These are phyloP conservation scores for Caenorhabditis sulstoni DNA, from an alignment of 2,888 invertebrate species.

Conservation along the genomic window DNA sequence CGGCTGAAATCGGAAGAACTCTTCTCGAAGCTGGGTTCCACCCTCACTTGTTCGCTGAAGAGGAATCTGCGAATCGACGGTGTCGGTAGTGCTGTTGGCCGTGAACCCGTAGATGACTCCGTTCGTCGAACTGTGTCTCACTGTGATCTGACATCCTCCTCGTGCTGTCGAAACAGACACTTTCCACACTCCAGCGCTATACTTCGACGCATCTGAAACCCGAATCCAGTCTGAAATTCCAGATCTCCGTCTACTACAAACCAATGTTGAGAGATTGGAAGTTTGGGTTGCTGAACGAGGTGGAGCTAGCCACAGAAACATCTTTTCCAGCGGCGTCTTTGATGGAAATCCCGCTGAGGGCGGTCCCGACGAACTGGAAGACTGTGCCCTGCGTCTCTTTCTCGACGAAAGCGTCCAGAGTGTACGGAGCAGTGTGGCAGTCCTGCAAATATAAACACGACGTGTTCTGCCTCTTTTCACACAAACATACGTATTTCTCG, in stretches of 20 bases:
- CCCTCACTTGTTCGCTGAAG: conserved; percentile 25
- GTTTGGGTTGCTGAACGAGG: conserved; percentile 1
- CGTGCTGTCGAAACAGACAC: conserved; percentile 13
- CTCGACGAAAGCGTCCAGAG: conserved; percentile 29
- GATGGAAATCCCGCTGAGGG: conserved; percentile 4
- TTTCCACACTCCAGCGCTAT: conserved; percentile 24
- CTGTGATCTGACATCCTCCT: conserved; percentile 43
- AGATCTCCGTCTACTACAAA: neutral
- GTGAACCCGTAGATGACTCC: conserved; percentile 38
- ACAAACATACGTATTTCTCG: conserved; percentile 34
- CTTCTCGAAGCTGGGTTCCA: neutral
- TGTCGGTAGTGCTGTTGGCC: conserved; percentile 8
- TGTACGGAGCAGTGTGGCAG: conserved; percentile 18
- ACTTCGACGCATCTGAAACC: conserved; percentile 9
- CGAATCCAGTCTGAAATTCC: neutral
- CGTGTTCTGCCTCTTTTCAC: neutral
- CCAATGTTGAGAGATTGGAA: conserved; percentile 35
- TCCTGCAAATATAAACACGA: conserved; percentile 13
- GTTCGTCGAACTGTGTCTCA: conserved; percentile 27
- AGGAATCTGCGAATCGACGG: conserved; percentile 31
- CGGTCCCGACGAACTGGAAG: conserved; percentile 38
- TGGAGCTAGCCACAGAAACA: neutral
- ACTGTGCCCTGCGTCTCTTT: conserved; percentile 3
- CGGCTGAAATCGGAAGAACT: conserved; percentile 7
- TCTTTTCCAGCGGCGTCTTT: conserved; percentile 14